phyloP scores from a whole-genome alignment of 1,140 invertebrate species.

The Sipha flava region DNA sequence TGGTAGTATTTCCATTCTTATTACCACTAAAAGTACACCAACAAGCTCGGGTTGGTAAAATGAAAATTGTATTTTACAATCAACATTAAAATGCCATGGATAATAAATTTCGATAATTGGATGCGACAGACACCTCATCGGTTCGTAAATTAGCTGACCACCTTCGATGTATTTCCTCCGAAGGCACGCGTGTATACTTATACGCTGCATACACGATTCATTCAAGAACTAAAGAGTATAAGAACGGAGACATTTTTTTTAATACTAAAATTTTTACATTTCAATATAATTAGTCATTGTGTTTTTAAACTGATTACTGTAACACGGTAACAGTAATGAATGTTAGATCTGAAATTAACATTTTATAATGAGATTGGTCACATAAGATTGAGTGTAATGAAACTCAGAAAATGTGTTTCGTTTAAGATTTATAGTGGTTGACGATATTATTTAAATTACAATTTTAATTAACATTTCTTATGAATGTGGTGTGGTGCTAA shows the following conservation, averaged over 20 bases:
- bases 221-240: too few relatives aligned
- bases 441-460: neutral
- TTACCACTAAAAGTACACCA: neutral
- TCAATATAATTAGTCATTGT: neutral
- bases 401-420: neutral
- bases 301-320: neutral
- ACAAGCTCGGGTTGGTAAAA: neutral
- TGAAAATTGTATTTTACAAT: neutral
- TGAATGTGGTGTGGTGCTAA: too few relatives aligned
- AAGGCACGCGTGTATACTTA: too few relatives aligned
- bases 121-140: neutral
- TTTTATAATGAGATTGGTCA: neutral
- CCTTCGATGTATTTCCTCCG: neutral
- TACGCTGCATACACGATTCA: neutral
- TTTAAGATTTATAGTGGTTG: neutral
- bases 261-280: too few relatives aligned
- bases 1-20: neutral
- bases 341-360: neutral
- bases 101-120: slow-evolving; percentile 24
- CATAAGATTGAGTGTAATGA: neutral
- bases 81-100: neutral
- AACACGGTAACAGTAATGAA: neutral
- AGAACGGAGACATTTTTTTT: too few relatives aligned
- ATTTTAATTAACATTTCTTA: neutral
- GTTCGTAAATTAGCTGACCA: neutral